Conservation (phyloP, 2,113 vertebrate species). For the Murina feae region DNA sequence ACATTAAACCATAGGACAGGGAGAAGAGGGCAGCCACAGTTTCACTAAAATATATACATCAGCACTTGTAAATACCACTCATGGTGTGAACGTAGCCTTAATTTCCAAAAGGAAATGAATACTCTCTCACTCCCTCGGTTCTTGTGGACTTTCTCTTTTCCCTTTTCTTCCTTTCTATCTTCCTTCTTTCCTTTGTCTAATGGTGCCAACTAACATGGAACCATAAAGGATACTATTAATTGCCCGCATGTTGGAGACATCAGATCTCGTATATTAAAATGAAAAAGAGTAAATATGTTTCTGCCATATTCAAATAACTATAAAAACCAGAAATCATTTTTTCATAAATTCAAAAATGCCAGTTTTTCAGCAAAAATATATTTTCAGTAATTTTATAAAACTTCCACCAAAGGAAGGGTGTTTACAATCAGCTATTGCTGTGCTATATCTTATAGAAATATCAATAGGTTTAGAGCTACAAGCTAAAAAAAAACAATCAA, state of each 20-base stretch:
- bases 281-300: constrained; percentile 50
- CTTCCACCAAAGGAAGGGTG: constrained; percentile 44
- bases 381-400: constrained; percentile 64
- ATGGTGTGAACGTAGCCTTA: constrained; percentile 25
- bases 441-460: constrained; percentile 38
- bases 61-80: constrained; percentile 13
- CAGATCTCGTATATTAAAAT: constrained; percentile 60
- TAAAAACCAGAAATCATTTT: constrained; percentile 50
- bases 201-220: constrained; percentile 38
- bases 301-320: constrained; percentile 48
- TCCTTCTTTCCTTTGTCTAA: constrained; percentile 38
- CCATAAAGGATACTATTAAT: constrained; percentile 60
- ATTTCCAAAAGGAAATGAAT: constrained; percentile 55
- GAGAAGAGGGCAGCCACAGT: constrained; percentile 4
- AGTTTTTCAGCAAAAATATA: constrained; percentile 56
- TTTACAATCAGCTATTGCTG: constrained; percentile 17
- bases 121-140: not conserved
- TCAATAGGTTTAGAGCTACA: not conserved
- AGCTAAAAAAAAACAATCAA: constrained; percentile 34
- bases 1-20: constrained; percentile 36
- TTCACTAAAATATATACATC: constrained; percentile 58
- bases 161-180: not conserved
- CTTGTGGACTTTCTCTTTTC: not conserved
- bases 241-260: constrained; percentile 58
- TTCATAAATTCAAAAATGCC: constrained; percentile 50